These are phyloP conservation scores for Drosophila repleta DNA, from an alignment of 1,140 invertebrate species.

Conservation along the genomic window DNA sequence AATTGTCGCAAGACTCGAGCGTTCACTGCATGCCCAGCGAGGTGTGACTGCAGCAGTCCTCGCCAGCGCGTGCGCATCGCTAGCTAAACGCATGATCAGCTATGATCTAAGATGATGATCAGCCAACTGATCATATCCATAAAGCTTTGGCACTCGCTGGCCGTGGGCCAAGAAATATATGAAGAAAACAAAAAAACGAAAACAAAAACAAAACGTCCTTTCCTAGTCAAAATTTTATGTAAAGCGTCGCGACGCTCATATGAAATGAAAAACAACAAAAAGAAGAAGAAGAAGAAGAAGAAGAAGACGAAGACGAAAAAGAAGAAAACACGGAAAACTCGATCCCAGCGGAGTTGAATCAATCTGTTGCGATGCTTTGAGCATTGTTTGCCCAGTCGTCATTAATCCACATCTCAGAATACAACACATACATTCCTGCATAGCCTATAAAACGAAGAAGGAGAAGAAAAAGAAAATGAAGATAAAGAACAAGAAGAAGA, in stretches of 20 bases:
- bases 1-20: constrained; percentile 91
- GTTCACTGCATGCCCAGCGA: constrained; percentile 91
- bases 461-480: background rate
- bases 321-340: constrained; percentile 17
- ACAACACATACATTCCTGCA: constrained; percentile 65
- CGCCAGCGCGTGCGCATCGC: constrained; percentile 71
- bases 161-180: constrained; percentile 2
- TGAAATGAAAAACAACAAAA: constrained; percentile 34
- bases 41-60: constrained; percentile 85
- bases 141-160: constrained; percentile 7
- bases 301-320: constrained; percentile 8
- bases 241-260: constrained; percentile 50
- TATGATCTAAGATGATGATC: too few relatives aligned
- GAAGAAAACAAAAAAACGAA: too few relatives aligned
- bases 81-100: constrained; percentile 39
- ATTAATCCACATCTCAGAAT: constrained; percentile 35
- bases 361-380: constrained; percentile 56
- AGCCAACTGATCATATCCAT: too few relatives aligned
- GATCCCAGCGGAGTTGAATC: constrained; percentile 17
- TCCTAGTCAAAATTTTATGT: constrained; percentile 83
- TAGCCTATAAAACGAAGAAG: constrained; percentile 42
- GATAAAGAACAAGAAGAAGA: constrained; percentile 5
- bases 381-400: constrained; percentile 50
- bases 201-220: constrained; percentile 64
- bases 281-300: constrained; percentile 6